Base-by-base conservation (phyloP, 2,797 vertebrate species). In the Danio choprae region DNA sequence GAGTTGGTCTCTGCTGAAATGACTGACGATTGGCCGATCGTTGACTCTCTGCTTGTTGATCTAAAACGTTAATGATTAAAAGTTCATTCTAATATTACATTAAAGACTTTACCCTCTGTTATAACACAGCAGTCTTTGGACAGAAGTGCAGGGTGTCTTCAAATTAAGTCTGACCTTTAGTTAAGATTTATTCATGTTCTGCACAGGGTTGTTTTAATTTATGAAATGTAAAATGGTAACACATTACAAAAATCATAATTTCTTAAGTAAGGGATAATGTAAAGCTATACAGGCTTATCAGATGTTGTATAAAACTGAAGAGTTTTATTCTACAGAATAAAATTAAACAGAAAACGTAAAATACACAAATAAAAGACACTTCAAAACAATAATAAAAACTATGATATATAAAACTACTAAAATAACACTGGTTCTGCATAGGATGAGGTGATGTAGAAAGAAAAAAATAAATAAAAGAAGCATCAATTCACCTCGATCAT, bases 41-140 rank as follows among this genome's bases (percentile, higher is more conserved):
- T 43, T 90, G 91, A 18, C 87, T 84, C 55, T 92, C 91, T 1
- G 89, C 84, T 85, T 93, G 93, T 69, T 90, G 92, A 80, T 94
- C 93, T 94, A 76, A 79, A 84, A 79, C 6, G 58, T 74, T 75
- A 83, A 79, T 72, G n/a, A 81, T 81, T 81, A 79, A 56, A 29
- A 29, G 9, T 83, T 59, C 77, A 74, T 22, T 64, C 29, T n/a
- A 13, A 53, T 41, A 29, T 16, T 15, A 51, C 18, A 74, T 5
- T 43, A 60, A 6, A 11, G 43, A 51, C 11, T 58, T 12, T 62
- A 12, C 7, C 73, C 5, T 11, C 43, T 65, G 29, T 1, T 18
- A 5, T 63, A 53, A 71, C 60, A 62, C 7, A 20, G 16, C 20
- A 43, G 60, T 80, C 56, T 65, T 58, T 59, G 56, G 6, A 43